Percentiles rank a stretch among this genome's conserved stretches.
phyloP scores from a whole-genome alignment of 30 jellyfish, hydroid and myxozoan genomes.

The Hydractinia symbiolongicarpus region DNA sequence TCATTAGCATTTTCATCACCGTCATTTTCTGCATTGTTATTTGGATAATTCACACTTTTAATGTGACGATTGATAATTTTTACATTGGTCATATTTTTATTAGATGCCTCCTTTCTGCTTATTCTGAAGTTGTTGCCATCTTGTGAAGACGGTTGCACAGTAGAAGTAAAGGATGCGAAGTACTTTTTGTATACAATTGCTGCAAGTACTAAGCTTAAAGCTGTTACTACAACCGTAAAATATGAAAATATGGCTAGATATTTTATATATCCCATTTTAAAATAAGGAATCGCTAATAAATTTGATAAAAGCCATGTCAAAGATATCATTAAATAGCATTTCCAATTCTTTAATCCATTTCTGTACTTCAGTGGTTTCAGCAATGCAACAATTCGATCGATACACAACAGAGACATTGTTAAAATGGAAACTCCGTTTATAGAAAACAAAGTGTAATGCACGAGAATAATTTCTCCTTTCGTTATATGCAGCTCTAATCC shows the following conservation, averaged over 20 bases:
- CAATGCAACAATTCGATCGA: constrained; percentile 34
- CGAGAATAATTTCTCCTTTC: neutral
- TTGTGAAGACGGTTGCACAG: neutral
- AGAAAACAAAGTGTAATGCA: constrained; percentile 19
- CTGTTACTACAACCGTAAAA: constrained; percentile 23
- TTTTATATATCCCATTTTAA: constrained; percentile 13
- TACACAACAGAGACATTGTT: constrained; percentile 32
- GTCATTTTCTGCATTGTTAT: neutral
- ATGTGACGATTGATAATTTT: neutral
- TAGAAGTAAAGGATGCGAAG: neutral
- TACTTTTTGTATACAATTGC: neutral
- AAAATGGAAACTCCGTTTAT: constrained; percentile 34
- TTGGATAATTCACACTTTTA: neutral
- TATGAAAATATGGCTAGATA: constrained; percentile 36
- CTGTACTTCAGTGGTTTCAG: constrained; percentile 14
- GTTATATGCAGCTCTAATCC: neutral
- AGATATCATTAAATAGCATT: neutral
- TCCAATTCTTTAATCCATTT: constrained; percentile 23
- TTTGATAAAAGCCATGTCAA: constrained; percentile 32
- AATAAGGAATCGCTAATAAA: constrained; percentile 15
- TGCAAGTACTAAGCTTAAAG: neutral
- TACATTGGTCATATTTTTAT: neutral
- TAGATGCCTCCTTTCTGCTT: neutral
- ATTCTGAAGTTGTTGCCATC: neutral
- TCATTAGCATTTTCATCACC: neutral